A percentile compares a stretch with the other conserved stretches of the same genome.
Conservation (phyloP, 2,797 vertebrate genomes). For the Clarias platycephalus region DNA sequence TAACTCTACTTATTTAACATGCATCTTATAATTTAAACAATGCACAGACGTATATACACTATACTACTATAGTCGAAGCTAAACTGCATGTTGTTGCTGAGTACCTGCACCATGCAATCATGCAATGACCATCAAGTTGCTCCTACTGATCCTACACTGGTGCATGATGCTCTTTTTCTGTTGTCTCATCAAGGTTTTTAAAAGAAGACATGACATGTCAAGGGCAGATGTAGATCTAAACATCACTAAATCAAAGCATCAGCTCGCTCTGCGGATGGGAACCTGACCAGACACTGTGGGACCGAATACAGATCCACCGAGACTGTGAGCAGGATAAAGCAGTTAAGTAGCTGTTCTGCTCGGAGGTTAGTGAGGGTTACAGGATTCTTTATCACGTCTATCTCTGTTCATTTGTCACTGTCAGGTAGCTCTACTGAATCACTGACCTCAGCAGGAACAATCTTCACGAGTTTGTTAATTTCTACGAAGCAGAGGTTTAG, state of each 20-base stretch:
- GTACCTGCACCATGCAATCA: too few species aligned
- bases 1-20: too few species aligned
- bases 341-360: neutral
- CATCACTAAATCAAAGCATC: neutral
- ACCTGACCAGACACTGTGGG: neutral
- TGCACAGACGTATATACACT: too few species aligned
- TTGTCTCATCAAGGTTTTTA: neutral
- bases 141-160: too few species aligned
- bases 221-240: neutral
- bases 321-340: neutral
- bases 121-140: too few species aligned
- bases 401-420: neutral
- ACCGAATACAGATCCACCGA: neutral
- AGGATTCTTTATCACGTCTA: neutral
- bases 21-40: too few species aligned
- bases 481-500: neutral
- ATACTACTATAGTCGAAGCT: too few species aligned
- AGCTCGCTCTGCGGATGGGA: neutral
- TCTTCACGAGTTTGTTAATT: neutral
- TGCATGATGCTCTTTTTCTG: neutral
- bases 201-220: neutral
- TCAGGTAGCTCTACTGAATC: neutral
- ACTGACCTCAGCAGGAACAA: conserved; percentile 3
- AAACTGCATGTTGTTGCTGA: too few species aligned
- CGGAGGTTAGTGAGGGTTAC: neutral